These are phyloP conservation scores for Drosophila monieri DNA, from an alignment of 2,888 invertebrate genomes.

Conservation along the genomic window DNA sequence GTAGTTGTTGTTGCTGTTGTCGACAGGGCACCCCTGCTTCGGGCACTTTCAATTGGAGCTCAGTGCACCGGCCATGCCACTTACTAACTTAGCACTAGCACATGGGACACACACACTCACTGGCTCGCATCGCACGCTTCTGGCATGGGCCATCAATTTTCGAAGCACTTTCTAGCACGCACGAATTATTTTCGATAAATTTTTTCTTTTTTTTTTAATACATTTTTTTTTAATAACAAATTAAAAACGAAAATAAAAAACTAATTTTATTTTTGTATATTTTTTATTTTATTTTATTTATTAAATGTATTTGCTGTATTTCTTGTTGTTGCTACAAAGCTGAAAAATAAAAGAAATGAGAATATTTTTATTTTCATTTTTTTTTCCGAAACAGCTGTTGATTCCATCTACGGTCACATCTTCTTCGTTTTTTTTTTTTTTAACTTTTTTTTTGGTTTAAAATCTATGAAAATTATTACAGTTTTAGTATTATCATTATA, in stretches of 20 bases:
- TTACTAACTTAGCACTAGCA: slow-evolving; percentile 52
- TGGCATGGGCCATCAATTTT: slow-evolving; percentile 49
- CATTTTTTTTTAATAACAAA: slow-evolving; percentile 31
- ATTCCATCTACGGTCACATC: neutral
- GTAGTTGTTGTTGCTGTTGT: slow-evolving; percentile 21
- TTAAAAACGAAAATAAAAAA: slow-evolving; percentile 38
- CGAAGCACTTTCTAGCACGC: slow-evolving; percentile 56
- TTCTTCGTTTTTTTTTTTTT: neutral
- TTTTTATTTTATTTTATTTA: slow-evolving; percentile 6
- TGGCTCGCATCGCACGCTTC: slow-evolving; percentile 18
- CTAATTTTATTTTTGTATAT: slow-evolving; percentile 13
- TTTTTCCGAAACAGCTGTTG: slow-evolving; percentile 21
- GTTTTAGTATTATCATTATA: too few species aligned
- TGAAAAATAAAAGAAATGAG: slow-evolving; percentile 14
- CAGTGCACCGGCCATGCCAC: slow-evolving; percentile 49
- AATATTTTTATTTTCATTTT: slow-evolving; percentile 4
- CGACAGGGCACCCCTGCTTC: neutral
- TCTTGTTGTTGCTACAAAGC: slow-evolving; percentile 16
- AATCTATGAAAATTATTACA: too few species aligned
- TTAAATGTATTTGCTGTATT: slow-evolving; percentile 4
- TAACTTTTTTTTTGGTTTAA: neutral
- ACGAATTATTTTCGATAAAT: slow-evolving; percentile 43
- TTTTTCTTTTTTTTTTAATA: slow-evolving; percentile 3
- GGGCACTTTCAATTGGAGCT: slow-evolving; percentile 34
- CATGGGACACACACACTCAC: slow-evolving; percentile 17